These are phyloP conservation scores for Calliopum simillimum DNA, from an alignment of 2,888 invertebrate genomes.

Conservation along the genomic window DNA sequence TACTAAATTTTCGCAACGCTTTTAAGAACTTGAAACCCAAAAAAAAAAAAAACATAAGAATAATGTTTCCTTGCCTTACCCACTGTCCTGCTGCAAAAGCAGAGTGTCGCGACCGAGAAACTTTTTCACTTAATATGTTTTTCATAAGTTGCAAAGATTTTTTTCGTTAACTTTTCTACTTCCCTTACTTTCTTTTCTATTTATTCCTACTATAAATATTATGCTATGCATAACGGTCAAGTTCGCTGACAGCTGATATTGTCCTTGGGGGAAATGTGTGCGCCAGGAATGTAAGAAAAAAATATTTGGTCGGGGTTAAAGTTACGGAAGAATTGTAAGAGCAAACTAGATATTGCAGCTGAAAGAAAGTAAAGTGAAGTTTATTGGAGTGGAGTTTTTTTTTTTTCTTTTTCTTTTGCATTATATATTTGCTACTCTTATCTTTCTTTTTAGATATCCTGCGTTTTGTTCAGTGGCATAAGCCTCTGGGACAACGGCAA, in stretches of 20 bases:
- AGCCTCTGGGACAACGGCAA: background rate
- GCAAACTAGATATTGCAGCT: too few species aligned
- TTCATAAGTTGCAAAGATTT: background rate
- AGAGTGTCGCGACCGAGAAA: background rate
- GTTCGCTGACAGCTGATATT: conserved; percentile 11
- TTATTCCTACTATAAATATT: background rate
- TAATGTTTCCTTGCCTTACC: too few species aligned
- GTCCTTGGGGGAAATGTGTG: conserved; percentile 25
- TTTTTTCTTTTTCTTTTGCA: background rate
- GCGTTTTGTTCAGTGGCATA: conserved; percentile 6
- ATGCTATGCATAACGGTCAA: background rate
- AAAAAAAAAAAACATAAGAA: too few species aligned
- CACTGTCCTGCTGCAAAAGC: background rate
- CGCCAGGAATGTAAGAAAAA: background rate
- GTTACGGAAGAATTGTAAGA: background rate
- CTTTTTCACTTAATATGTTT: conserved; percentile 6
- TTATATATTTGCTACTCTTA: too few species aligned
- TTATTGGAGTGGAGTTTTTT: conserved; percentile 17
- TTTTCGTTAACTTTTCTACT: background rate
- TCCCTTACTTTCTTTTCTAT: background rate
- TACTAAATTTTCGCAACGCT: too few species aligned
- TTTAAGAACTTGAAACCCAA: too few species aligned
- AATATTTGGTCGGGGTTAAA: conserved; percentile 35
- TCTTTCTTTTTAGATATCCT: background rate
- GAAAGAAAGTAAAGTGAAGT: too few species aligned